These are phyloP conservation scores for Drosophila asahinai DNA, from an alignment of 1,140 invertebrate genomes.

Conservation along the genomic window DNA sequence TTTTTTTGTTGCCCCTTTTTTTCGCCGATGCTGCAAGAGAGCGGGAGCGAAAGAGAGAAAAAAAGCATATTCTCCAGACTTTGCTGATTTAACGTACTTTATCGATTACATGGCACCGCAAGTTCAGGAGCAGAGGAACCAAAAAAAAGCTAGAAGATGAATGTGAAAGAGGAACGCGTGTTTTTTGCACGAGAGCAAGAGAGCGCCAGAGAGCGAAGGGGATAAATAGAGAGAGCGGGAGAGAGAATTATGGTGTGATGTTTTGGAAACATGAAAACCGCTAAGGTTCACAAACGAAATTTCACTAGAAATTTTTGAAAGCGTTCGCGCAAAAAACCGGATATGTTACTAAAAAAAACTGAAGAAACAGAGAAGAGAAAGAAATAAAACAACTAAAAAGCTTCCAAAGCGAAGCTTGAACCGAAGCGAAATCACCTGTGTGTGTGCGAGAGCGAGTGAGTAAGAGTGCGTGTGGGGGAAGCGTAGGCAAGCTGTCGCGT, in stretches of 20 bases:
- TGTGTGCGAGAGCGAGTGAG: constrained; percentile 39
- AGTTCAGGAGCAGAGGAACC: constrained; percentile 37
- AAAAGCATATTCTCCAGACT: constrained; percentile 25
- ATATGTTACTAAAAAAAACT: constrained; percentile 59
- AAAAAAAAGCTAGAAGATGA: constrained; percentile 55
- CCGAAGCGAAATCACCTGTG: constrained; percentile 67
- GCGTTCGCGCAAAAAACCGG: constrained; percentile 77
- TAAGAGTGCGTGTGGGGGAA: constrained; percentile 37
- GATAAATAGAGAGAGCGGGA: constrained; percentile 12
- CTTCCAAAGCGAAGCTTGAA: constrained; percentile 62
- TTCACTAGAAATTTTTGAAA: constrained; percentile 82
- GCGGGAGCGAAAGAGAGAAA: constrained; percentile 4
- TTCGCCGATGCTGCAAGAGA: constrained; percentile 42
- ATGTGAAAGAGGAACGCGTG: constrained; percentile 59
- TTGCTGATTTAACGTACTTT: constrained; percentile 56
- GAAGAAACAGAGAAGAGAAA: constrained; percentile 20
- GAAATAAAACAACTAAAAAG: constrained; percentile 39
- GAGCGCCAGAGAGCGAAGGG: constrained; percentile 36
- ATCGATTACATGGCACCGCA: constrained; percentile 68
- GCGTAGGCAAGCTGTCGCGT: constrained; percentile 68
- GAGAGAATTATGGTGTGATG: constrained; percentile 37
- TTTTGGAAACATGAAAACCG: constrained; percentile 41
- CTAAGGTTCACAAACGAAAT: constrained; percentile 53
- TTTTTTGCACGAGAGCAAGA: constrained; percentile 36
- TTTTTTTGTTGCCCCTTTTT: constrained; percentile 3